phyloP scores from a whole-genome alignment of 2,113 vertebrate genomes.

The Haliaeetus leucogaster region DNA sequence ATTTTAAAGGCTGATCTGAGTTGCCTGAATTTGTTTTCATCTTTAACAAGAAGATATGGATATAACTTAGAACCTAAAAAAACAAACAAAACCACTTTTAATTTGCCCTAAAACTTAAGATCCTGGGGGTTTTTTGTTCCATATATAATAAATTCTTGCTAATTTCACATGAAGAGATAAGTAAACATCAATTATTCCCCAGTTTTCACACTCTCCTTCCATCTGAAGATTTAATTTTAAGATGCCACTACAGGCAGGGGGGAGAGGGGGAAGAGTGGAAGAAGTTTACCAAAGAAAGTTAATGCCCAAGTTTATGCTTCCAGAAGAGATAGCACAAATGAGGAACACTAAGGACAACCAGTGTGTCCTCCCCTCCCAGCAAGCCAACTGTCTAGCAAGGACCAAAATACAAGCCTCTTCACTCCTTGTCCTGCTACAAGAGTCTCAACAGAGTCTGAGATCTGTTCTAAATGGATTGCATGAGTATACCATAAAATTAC shows the following conservation, averaged over 20 bases:
- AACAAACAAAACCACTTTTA: neutral
- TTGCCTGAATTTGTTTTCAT: neutral
- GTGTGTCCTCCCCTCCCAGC: neutral
- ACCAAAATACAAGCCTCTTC: neutral
- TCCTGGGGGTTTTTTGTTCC: neutral
- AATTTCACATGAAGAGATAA: neutral
- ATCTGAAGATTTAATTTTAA: neutral
- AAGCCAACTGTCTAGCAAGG: neutral
- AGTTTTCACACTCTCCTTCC: neutral
- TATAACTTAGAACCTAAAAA: neutral
- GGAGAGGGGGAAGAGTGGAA: neutral
- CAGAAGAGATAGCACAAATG: neutral
- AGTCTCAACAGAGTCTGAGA: neutral
- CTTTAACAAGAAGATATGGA: neutral
- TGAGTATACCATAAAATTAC: neutral
- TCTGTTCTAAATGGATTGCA: neutral
- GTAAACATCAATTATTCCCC: neutral
- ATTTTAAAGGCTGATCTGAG: neutral
- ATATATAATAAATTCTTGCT: neutral
- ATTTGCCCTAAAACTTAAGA: neutral
- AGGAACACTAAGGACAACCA: neutral
- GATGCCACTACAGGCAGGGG: neutral
- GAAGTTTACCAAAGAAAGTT: neutral
- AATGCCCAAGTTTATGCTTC: neutral
- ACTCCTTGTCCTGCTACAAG: neutral